These are phyloP conservation scores for Magallana angulata DNA, from an alignment of 1,140 invertebrate genomes.

Conservation along the genomic window DNA sequence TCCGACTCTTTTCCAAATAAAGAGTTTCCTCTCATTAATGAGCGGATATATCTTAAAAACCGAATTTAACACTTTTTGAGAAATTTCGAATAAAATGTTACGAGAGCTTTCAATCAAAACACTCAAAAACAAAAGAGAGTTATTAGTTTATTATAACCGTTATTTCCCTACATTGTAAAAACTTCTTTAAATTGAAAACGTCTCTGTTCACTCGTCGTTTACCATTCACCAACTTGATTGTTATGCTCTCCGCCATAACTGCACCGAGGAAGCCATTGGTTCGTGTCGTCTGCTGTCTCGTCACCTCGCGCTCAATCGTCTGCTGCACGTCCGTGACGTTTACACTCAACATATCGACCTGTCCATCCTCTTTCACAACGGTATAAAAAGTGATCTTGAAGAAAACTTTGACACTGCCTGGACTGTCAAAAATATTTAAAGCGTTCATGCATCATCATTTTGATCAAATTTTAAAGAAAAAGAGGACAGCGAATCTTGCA, in stretches of 20 bases:
- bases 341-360: not conserved
- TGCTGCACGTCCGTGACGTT: not conserved
- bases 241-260: not conserved
- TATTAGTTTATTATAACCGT: conserved; percentile 6
- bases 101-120: conserved; percentile 15
- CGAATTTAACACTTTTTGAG: not conserved
- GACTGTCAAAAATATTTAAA: conserved; percentile 7
- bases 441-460: no score
- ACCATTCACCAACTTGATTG: not conserved
- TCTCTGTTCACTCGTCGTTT: not conserved
- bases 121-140: not conserved
- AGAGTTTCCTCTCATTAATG: not conserved
- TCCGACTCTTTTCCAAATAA: not conserved
- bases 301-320: not conserved
- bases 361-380: not conserved
- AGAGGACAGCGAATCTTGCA: no score
- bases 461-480: no score
- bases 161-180: not conserved
- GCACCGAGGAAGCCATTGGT: conserved; percentile 11
- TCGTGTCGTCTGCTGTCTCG: conserved; percentile 8
- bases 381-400: not conserved
- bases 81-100: not conserved
- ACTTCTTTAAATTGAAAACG: not conserved
- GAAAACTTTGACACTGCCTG: not conserved
- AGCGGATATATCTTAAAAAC: conserved; percentile 5